These are phyloP conservation scores for Tryphoninae sp. DNA, from an alignment of 2,888 invertebrate species.

Conservation along the genomic window DNA sequence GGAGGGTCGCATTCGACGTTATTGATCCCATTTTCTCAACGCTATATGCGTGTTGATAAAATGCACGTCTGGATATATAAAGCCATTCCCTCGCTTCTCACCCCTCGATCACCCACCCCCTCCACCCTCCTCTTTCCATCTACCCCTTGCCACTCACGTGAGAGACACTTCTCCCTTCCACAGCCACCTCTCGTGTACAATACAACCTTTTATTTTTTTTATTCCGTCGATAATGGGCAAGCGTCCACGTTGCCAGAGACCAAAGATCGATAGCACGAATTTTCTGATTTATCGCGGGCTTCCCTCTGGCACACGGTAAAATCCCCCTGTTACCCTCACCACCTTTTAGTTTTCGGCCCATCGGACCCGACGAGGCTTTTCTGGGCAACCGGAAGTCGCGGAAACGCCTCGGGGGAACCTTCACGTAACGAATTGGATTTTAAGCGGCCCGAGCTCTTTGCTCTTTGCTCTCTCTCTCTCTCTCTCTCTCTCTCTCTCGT, in stretches of 20 bases:
- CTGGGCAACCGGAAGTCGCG: slow-evolving; percentile 50
- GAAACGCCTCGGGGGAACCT: slow-evolving; percentile 46
- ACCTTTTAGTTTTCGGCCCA: slow-evolving; percentile 14
- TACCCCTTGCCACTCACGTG: background rate
- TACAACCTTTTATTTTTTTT: slow-evolving; percentile 58
- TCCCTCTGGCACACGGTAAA: slow-evolving; percentile 19
- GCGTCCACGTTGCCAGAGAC: slow-evolving; percentile 55
- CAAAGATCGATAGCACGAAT: slow-evolving; percentile 73
- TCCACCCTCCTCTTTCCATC: background rate
- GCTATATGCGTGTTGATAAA: slow-evolving; percentile 72
- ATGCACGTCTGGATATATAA: slow-evolving; percentile 74
- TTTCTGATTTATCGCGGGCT: slow-evolving; percentile 72
- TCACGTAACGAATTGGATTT: slow-evolving; percentile 61
- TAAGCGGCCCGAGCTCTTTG: slow-evolving; percentile 46
- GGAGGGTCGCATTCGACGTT: slow-evolving; percentile 76
- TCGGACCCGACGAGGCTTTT: slow-evolving; percentile 10
- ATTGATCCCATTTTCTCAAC: slow-evolving; percentile 76
- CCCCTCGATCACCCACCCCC: background rate
- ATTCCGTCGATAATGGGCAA: slow-evolving; percentile 75
- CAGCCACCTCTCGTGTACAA: slow-evolving; percentile 2
- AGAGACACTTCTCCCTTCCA: background rate
- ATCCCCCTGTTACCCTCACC: background rate
- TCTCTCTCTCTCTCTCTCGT: background rate
- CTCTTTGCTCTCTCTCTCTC: slow-evolving; percentile 11
- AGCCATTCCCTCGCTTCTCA: slow-evolving; percentile 47